These are phyloP conservation scores for Olivierus martensii DNA, from an alignment of 1,140 invertebrate species.

Conservation along the genomic window DNA sequence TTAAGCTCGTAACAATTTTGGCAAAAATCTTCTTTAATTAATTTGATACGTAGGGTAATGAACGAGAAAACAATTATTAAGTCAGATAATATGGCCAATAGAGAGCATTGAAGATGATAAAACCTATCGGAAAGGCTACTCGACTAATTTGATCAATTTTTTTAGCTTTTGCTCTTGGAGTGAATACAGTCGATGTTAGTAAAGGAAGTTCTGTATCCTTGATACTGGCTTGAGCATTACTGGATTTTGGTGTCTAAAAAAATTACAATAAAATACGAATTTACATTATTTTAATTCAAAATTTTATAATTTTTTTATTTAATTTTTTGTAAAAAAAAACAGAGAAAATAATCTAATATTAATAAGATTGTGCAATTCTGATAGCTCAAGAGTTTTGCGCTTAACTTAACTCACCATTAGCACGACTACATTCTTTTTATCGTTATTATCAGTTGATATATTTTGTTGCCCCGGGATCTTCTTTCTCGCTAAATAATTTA, in stretches of 20 bases:
- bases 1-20: too few species aligned
- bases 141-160: constrained; percentile 19
- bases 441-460: too few species aligned
- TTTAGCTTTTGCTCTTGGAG: constrained; percentile 5
- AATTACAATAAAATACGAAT: neutral
- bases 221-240: neutral
- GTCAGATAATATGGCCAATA: constrained; percentile 20
- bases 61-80: neutral
- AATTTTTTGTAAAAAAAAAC: too few species aligned
- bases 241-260: constrained; percentile 4
- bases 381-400: neutral
- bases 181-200: constrained; percentile 1
- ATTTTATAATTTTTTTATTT: too few species aligned
- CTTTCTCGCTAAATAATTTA: constrained; percentile 28
- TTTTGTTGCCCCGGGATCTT: neutral
- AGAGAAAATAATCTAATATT: neutral
- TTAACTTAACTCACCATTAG: too few species aligned
- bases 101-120: constrained; percentile 23
- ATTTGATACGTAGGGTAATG: neutral
- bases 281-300: too few species aligned
- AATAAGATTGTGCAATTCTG: neutral
- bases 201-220: constrained; percentile 8
- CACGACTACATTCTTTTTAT: too few species aligned
- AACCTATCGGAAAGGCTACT: constrained; percentile 20
- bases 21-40: too few species aligned